Conservation (phyloP, 1,140 invertebrate species). For the Tetraneura akinire region DNA sequence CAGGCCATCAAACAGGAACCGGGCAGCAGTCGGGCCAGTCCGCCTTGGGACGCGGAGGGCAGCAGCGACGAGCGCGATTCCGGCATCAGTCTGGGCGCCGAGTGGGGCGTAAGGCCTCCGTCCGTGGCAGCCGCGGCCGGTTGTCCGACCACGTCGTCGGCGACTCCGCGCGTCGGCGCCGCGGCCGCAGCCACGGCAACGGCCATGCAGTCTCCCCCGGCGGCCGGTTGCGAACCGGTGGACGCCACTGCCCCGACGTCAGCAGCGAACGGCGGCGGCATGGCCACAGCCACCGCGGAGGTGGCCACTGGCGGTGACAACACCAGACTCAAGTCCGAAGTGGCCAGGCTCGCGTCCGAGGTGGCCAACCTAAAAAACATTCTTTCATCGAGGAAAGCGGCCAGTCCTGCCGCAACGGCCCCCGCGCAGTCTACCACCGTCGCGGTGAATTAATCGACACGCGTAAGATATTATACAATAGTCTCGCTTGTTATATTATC, state of each 20-base stretch:
- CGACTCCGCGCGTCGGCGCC: slow-evolving; percentile 60
- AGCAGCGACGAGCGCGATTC: slow-evolving; percentile 86
- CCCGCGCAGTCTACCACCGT: slow-evolving; percentile 37
- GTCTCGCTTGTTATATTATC: too few species aligned
- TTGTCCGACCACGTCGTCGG: slow-evolving; percentile 55
- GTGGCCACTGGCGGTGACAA: slow-evolving; percentile 60
- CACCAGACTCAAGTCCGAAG: slow-evolving; percentile 76
- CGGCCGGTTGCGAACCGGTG: slow-evolving; percentile 75
- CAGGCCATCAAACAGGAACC: slow-evolving; percentile 84
- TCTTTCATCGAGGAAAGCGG: slow-evolving; percentile 55
- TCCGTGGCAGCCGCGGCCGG: slow-evolving; percentile 57
- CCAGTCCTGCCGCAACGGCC: neutral
- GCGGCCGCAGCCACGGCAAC: slow-evolving; percentile 67
- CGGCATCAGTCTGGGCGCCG: slow-evolving; percentile 79
- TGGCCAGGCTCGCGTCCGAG: slow-evolving; percentile 85
- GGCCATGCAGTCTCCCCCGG: slow-evolving; percentile 87
- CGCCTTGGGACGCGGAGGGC: slow-evolving; percentile 80
- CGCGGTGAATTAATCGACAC: slow-evolving; percentile 25
- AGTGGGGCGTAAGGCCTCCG: slow-evolving; percentile 62
- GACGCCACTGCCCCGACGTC: slow-evolving; percentile 58
- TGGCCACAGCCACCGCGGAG: slow-evolving; percentile 60
- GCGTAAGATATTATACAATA: neutral
- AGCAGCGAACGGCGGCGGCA: neutral
- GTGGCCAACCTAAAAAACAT: slow-evolving; percentile 81
- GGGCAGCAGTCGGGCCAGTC: slow-evolving; percentile 66